These are phyloP conservation scores for Panulirus ornatus DNA, from an alignment of 1,140 invertebrate genomes.

Conservation along the genomic window DNA sequence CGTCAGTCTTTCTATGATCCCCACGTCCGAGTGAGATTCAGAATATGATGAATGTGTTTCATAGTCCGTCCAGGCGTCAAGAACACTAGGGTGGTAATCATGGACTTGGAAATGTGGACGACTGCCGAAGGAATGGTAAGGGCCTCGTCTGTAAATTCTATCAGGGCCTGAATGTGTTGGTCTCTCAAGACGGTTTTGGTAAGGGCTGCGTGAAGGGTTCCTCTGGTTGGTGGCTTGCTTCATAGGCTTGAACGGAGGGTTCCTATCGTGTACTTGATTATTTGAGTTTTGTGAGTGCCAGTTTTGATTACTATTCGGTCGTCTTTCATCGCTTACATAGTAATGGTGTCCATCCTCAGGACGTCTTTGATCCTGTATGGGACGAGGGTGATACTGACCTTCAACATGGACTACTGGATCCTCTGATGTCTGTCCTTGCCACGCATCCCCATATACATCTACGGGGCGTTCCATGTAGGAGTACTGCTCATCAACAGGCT, in stretches of 20 bases:
- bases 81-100: neutral
- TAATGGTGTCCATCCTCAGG: neutral
- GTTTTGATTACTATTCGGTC: neutral
- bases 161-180: neutral
- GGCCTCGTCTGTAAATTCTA: neutral
- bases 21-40: neutral
- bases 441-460: no score
- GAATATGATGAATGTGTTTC: neutral
- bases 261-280: neutral
- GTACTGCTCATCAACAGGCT: no score
- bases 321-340: neutral
- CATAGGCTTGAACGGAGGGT: neutral
- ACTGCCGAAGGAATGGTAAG: neutral
- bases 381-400: neutral
- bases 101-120: neutral
- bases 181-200: neutral
- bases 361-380: neutral
- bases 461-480: no score
- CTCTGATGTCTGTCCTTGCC: no score
- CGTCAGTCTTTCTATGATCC: slow-evolving; percentile 12
- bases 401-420: no score
- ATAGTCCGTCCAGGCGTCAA: neutral
- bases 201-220: no score
- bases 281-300: neutral
- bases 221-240: no score